Evolutionary conservation across 2,888 invertebrate species (phyloP), one percentile per base, ranked within the genome.

Genomic region (Phortica okadai): DNA sequence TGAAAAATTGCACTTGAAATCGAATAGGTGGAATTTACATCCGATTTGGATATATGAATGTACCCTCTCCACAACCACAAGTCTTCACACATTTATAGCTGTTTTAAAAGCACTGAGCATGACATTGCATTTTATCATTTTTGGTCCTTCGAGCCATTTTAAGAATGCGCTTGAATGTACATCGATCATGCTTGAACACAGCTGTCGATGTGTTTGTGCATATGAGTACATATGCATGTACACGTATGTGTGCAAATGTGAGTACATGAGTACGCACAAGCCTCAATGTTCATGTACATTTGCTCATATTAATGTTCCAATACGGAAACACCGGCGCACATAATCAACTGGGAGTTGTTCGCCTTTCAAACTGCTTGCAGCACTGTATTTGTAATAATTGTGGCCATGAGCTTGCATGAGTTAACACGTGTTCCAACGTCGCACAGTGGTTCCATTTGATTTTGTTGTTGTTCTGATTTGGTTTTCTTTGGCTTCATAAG

Each of bases 351-450:
- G 25, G 69, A 70, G 25, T 25, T 70, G 69, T 50, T 70, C 66
- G 66, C 77, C 80, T 81, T 81, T 77, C 82, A 82, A 78, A 80
- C 78, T 77, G 80, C 75, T 76, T 82, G 82, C 81, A 80, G 76
- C 79, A 80, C 81, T 83, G 82, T 79, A 83, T 81, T 83, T 81
- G 83, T 83, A 83, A 83, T 83, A 82, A 83, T 80, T 83, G 14
- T 16, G 66, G 14, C 21, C 66, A 69, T 11, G 42, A 69, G n/a
- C 25, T 16, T 50, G 69, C 69, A 44, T 8, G 8, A 45, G 50
- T 50, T 42, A 11, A 21, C 50, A 21, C n/a, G 14, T 8, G 8
- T n/a, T 7, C 16, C 14, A 11, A 21, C 50, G 7, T 10, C 41
- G 42, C 41, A 67, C 42, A 41, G 44, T 44, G 44, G 33, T 44